Evolutionary conservation across 2,888 invertebrate species (phyloP).

Genomic region (Empis stercorea): DNA sequence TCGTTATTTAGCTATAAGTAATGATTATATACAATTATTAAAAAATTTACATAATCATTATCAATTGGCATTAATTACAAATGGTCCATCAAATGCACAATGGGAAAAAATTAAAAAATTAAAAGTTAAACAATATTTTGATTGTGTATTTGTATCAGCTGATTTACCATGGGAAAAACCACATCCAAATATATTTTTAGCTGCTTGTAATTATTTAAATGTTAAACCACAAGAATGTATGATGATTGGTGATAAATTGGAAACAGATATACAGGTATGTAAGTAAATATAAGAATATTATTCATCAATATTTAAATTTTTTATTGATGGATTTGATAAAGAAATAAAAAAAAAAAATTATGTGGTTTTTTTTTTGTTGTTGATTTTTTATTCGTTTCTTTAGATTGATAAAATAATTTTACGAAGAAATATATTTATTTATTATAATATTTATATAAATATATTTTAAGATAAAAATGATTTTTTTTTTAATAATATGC

Average conservation of each 20-base stretch:
- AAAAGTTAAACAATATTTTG: constrained; percentile 58
- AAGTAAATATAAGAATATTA: background rate
- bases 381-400: too few relatives aligned
- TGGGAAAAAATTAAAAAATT: constrained; percentile 76
- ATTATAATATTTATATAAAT: constrained; percentile 1
- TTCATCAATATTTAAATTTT: background rate
- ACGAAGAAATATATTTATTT: background rate
- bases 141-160: constrained; percentile 67
- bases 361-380: too few relatives aligned
- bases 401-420: background rate
- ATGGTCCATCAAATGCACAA: constrained; percentile 74
- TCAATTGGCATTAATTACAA: constrained; percentile 68
- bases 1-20: constrained; percentile 54
- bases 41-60: constrained; percentile 58
- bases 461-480: constrained; percentile 4
- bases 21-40: constrained; percentile 56
- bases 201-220: constrained; percentile 62
- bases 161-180: constrained; percentile 82
- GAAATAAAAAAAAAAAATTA: constrained; percentile 5
- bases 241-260: constrained; percentile 80
- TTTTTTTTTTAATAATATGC: constrained; percentile 6
- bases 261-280: constrained; percentile 65
- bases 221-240: constrained; percentile 63
- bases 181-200: constrained; percentile 64
- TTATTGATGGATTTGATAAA: background rate